Conservation (phyloP, 2,888 invertebrate genomes). For the Andrena bucephala region DNA sequence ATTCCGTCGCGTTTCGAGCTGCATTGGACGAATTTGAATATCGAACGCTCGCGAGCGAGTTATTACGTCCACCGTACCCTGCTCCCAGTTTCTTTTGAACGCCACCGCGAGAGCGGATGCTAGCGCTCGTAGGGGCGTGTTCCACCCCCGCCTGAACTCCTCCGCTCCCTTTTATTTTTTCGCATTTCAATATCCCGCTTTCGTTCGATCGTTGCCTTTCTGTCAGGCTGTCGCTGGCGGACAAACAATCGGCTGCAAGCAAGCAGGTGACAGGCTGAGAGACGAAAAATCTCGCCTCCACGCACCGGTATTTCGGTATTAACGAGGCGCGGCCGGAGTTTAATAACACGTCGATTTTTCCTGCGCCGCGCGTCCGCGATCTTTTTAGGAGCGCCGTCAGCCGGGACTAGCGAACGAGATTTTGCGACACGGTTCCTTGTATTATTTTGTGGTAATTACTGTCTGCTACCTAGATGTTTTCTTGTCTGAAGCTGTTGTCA, state of each 20-base stretch:
- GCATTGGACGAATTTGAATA: conserved; percentile 66
- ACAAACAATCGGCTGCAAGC: conserved; percentile 36
- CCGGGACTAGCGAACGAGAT: neutral
- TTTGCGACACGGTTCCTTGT: neutral
- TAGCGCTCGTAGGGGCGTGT: conserved; percentile 16
- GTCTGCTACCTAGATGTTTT: too few species aligned
- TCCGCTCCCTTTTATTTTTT: conserved; percentile 11
- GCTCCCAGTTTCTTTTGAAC: conserved; percentile 26
- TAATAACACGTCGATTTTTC: conserved; percentile 58
- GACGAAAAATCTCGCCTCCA: conserved; percentile 18
- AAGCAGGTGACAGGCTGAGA: conserved; percentile 20
- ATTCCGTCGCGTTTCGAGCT: conserved; percentile 15
- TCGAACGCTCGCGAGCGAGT: conserved; percentile 59
- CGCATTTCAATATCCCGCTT: conserved; percentile 50
- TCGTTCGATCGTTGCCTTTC: conserved; percentile 34
- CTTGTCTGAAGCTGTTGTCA: too few species aligned
- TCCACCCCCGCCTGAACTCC: neutral
- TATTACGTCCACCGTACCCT: conserved; percentile 56
- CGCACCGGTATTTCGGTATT: conserved; percentile 7
- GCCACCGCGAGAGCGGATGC: conserved; percentile 7
- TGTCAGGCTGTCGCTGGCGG: conserved; percentile 11
- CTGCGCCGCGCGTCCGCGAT: neutral
- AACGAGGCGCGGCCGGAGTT: conserved; percentile 55
- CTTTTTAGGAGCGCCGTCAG: neutral
- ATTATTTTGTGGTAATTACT: too few species aligned